Evolutionary conservation across 2,797 vertebrate species (phyloP).

Genomic region (Scarus forsteni): DNA sequence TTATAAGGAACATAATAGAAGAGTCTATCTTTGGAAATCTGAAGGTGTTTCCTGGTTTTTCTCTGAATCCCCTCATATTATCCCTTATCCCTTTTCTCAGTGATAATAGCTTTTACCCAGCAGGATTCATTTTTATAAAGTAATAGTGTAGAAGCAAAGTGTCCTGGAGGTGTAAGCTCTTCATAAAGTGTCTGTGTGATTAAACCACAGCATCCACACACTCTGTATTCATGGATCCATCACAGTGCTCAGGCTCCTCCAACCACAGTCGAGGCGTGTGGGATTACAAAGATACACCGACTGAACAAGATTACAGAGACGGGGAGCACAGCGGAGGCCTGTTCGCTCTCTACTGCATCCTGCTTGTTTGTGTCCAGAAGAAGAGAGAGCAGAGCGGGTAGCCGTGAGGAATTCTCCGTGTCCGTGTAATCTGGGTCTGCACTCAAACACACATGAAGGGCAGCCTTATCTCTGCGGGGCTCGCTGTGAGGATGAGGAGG

Average conservation of each 20-base stretch:
- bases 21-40: neutral
- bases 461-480: slow-evolving; percentile 73
- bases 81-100: neutral
- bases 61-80: neutral
- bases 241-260: slow-evolving; percentile 33
- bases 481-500: slow-evolving; percentile 14
- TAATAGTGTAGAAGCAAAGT: slow-evolving; percentile 31
- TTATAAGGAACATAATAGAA: neutral
- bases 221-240: slow-evolving; percentile 37
- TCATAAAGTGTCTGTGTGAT: slow-evolving; percentile 43
- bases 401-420: slow-evolving; percentile 65
- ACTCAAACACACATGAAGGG: slow-evolving; percentile 71
- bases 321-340: slow-evolving; percentile 53
- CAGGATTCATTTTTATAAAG: slow-evolving; percentile 41
- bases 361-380: slow-evolving; percentile 72
- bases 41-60: neutral
- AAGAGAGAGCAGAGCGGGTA: slow-evolving; percentile 46
- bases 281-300: slow-evolving; percentile 63
- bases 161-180: slow-evolving; percentile 42
- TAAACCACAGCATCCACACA: slow-evolving; percentile 30
- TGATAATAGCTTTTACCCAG: slow-evolving; percentile 43
- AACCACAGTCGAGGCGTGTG: slow-evolving; percentile 29
- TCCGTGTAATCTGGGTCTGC: slow-evolving; percentile 72
- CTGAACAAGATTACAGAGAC: slow-evolving; percentile 64
- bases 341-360: slow-evolving; percentile 49